A percentile compares a stretch with the other conserved stretches of the same genome.
These are phyloP conservation scores for Thunnus albacares DNA, from an alignment of 2,797 vertebrate species.

Conservation along the genomic window DNA sequence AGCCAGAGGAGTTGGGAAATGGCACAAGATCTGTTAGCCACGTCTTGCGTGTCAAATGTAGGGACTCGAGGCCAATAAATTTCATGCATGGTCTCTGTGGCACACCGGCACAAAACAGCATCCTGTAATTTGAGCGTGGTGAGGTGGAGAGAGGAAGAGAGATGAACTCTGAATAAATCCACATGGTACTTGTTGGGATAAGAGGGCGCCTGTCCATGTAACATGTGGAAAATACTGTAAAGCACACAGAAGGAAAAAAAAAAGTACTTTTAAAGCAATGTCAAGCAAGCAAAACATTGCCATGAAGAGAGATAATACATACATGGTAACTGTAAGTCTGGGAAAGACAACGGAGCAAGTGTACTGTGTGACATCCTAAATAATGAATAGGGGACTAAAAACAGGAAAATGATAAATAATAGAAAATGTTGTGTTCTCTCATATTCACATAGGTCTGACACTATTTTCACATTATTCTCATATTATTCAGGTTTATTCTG, in stretches of 20 bases:
- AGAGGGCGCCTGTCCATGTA: conserved; percentile 13
- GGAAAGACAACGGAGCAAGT: conserved; percentile 65
- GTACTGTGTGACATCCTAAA: conserved; percentile 55
- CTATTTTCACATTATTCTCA: conserved; percentile 46
- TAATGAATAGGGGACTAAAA: conserved; percentile 70
- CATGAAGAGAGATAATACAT: conserved; percentile 22
- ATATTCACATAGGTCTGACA: conserved; percentile 50
- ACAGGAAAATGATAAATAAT: conserved; percentile 73
- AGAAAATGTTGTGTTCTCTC: conserved; percentile 55
- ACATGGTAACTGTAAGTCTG: conserved; percentile 18
- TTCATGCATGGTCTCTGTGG: conserved; percentile 65
- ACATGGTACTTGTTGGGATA: conserved; percentile 24
- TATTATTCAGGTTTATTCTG: conserved; percentile 59
- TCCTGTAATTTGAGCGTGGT: conserved; percentile 58
- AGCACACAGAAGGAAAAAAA: conserved; percentile 10
- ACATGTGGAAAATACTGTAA: conserved; percentile 19
- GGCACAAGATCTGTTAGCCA: conserved; percentile 75
- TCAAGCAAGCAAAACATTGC: conserved; percentile 23
- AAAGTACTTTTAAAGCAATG: conserved; percentile 10
- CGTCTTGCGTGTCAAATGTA: conserved; percentile 73
- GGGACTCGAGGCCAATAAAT: conserved; percentile 67
- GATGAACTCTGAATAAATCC: conserved; percentile 40
- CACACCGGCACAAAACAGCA: conserved; percentile 55
- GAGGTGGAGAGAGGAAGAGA: conserved; percentile 25
- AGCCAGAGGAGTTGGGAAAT: conserved; percentile 70